Base-by-base conservation (phyloP, 2,113 vertebrate species). In the Caretta caretta region DNA sequence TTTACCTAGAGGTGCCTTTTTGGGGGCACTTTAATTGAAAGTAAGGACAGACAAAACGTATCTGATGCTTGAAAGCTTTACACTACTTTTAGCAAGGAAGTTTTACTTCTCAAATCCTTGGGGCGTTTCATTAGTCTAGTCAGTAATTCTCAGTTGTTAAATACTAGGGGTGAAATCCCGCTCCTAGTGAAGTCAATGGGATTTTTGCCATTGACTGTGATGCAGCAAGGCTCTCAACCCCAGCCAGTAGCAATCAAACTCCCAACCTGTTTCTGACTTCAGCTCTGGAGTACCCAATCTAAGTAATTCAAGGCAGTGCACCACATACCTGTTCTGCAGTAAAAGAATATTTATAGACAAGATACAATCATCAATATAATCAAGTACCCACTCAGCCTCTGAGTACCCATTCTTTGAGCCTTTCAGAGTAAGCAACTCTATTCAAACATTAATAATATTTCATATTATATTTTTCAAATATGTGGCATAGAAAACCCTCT, bases 331-430 rank as follows among this genome's bases (percentile, higher is more conserved):
- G 65, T 35, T 89, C 86, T 86, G 95, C 93, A 90, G 89, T 86
- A 87, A 1, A 86, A 90, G 62, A 80, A 90, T 95, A 93, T 84
- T 97, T 50, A 76, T 3, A 75, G 90, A 94, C 89, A 97, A 93
- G 90, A 5, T 82, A 78, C 87, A 95, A 95, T 93, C 91, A 93
- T 48, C 54, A 86, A 88, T 87, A 27, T 83, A 83, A 91, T 92
- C 93, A 81, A 96, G 88, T 88, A 96, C 54, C 86, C 94, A 91
- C 80, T 95, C 94, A 96, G 95, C 27, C 93, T 96, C 88, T 95
- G 89, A 96, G 97, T 91, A 94, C 91, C 29, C 87, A 91, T 79
- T 76, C 75, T 97, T 65, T 93, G 75, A 72, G 19, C 65, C 76
- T 94, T 86, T 91, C 95, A 96, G 91, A 93, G 96, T 54, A 90